phyloP scores from a whole-genome alignment of 2,888 invertebrate species.

The Andrena hattorfiana region DNA sequence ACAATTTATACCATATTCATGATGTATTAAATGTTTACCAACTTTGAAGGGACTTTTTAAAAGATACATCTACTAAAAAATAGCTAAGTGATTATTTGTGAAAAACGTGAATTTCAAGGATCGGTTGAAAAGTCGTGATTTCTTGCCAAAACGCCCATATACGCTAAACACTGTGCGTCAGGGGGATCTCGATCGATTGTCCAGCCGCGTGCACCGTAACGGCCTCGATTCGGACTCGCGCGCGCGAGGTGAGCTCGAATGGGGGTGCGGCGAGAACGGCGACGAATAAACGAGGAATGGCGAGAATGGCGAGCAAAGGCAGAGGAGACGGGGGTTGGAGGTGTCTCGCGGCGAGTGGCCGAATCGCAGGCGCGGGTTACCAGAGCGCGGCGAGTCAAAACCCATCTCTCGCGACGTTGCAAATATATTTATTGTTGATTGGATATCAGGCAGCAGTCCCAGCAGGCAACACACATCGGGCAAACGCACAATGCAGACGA shows the following conservation, averaged over 20 bases:
- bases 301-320: neutral
- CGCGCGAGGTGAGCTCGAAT: neutral
- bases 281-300: neutral
- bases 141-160: no score
- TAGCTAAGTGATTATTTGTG: no score
- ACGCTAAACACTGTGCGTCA: no score
- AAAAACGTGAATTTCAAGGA: no score
- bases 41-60: no score
- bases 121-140: no score
- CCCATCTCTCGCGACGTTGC: constrained; percentile 60
- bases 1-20: no score
- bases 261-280: neutral
- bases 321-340: neutral
- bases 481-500: constrained; percentile 82
- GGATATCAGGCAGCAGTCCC: constrained; percentile 78
- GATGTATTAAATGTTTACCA: no score
- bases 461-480: constrained; percentile 80
- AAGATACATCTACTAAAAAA: no score
- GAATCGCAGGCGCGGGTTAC: constrained; percentile 58
- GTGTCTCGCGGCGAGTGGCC: constrained; percentile 23
- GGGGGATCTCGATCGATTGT: constrained; percentile 22
- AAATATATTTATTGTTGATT: constrained; percentile 45
- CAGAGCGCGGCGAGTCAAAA: constrained; percentile 37
- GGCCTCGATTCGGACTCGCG: constrained; percentile 49
- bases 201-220: constrained; percentile 29